These are phyloP conservation scores for Chorisops tibialis DNA, from an alignment of 2,888 invertebrate genomes.

Conservation along the genomic window DNA sequence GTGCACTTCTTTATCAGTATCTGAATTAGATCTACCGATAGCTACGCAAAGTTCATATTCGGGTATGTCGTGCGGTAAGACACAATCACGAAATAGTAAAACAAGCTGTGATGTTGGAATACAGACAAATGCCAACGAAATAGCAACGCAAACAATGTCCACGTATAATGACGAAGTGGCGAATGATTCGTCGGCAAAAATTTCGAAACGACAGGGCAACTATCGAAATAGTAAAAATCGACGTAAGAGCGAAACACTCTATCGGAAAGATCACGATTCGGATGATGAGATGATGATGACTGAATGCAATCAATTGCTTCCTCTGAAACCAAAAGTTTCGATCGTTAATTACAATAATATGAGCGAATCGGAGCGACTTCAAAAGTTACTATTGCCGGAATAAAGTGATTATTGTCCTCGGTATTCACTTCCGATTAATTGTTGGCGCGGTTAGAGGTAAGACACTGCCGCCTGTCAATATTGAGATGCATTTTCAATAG, in stretches of 20 bases:
- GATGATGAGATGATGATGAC: slow-evolving; percentile 42
- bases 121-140: slow-evolving; percentile 58
- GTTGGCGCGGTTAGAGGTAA: too few species aligned
- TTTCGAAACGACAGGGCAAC: background rate
- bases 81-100: slow-evolving; percentile 55
- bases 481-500: too few species aligned
- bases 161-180: slow-evolving; percentile 31
- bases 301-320: slow-evolving; percentile 44
- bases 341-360: slow-evolving; percentile 37
- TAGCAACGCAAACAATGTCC: slow-evolving; percentile 51
- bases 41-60: slow-evolving; percentile 52
- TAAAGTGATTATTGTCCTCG: too few species aligned
- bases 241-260: background rate
- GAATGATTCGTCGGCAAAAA: background rate
- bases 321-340: slow-evolving; percentile 40
- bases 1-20: slow-evolving; percentile 47
- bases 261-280: background rate
- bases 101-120: slow-evolving; percentile 59
- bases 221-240: background rate
- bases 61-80: slow-evolving; percentile 49
- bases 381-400: slow-evolving; percentile 50
- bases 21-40: slow-evolving; percentile 52
- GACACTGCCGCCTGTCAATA: too few species aligned
- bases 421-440: too few species aligned
- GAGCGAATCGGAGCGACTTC: slow-evolving; percentile 52